Base-by-base conservation (phyloP, 2,113 vertebrate species). In the Zosterops pallidus region DNA sequence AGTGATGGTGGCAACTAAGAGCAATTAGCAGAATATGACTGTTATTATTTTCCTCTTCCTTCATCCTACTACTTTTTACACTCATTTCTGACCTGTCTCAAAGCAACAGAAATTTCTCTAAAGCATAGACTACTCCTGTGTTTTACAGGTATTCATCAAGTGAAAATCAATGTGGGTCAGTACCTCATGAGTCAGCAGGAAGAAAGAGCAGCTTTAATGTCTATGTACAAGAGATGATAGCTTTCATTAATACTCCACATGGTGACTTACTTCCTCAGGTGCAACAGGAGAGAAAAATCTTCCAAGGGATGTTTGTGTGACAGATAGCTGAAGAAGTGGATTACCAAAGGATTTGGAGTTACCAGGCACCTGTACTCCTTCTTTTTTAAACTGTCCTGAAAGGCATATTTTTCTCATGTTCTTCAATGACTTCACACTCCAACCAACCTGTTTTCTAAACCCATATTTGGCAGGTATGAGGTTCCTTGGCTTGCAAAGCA, bases 361-460 rank as follows among this genome's bases (percentile, higher is more conserved):
- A 83, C 37, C 35, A 77, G 39, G 23, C 31, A 86, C 21, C 81
- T 81, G 39, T 59, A 75, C 2, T 16, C 17, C 6, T 18, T 50
- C 57, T 59, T 59, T 47, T 25, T 49, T 55, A 52, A 72, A 77
- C 24, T 75, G 22, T 83, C 91, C 76, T 71, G 64, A 95, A 96
- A 89, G 64, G 35, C 14, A 5, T 77, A 56, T 56, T 93, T 93
- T 93, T 84, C 37, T 57, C 14, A 78, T 71, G 52, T 71, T 96
- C 85, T 92, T 90, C 79, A 80, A 63, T 81, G 63, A 90, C 64
- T 96, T 92, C 87, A 74, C 80, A 95, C 35, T 31, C 37, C 52
- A 78, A 88, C 75, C 94, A 96, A 86, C 72, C 86, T 93, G 89
- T 81, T 89, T 90, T 94, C 60, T 83, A 90, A 95, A 81, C 52